Percentiles rank a stretch among this genome's conserved stretches.
These are phyloP conservation scores for Peromyscus californicus DNA, from an alignment of 2,113 vertebrate genomes.

Conservation along the genomic window DNA sequence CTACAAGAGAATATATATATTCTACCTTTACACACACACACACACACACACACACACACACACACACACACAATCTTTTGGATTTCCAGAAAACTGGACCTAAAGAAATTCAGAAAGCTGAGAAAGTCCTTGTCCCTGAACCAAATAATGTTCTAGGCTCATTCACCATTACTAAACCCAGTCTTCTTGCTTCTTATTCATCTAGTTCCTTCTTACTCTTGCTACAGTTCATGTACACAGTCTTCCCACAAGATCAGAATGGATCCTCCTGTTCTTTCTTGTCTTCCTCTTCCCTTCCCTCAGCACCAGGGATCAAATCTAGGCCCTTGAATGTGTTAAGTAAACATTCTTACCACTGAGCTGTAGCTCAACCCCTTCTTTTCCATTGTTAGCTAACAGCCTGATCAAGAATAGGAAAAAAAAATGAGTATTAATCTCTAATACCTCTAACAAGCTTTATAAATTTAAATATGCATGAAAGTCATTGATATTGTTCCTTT, in stretches of 20 bases:
- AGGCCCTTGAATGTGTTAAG: neutral
- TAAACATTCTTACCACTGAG: neutral
- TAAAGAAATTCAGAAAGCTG: neutral
- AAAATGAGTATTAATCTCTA: neutral
- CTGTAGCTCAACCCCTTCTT: neutral
- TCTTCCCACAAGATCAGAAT: neutral
- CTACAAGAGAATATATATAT: neutral
- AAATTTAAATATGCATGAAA: constrained; percentile 23
- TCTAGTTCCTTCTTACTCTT: neutral
- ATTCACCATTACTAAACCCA: neutral
- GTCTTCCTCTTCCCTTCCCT: neutral
- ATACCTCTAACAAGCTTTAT: neutral
- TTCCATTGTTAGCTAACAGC: neutral
- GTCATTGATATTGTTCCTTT: neutral
- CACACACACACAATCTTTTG: neutral
- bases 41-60: too few relatives aligned
- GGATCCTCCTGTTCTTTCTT: neutral
- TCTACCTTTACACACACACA: too few relatives aligned
- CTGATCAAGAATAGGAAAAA: neutral
- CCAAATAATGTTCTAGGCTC: neutral
- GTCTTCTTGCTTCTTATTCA: neutral
- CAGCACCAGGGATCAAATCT: neutral
- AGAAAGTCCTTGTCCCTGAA: neutral
- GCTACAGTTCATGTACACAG: neutral
- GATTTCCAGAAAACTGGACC: neutral